Evolutionary conservation across 2,113 vertebrate genomes (phyloP), one percentile per base, ranked within the genome.

Genomic region (Lota lota): DNA sequence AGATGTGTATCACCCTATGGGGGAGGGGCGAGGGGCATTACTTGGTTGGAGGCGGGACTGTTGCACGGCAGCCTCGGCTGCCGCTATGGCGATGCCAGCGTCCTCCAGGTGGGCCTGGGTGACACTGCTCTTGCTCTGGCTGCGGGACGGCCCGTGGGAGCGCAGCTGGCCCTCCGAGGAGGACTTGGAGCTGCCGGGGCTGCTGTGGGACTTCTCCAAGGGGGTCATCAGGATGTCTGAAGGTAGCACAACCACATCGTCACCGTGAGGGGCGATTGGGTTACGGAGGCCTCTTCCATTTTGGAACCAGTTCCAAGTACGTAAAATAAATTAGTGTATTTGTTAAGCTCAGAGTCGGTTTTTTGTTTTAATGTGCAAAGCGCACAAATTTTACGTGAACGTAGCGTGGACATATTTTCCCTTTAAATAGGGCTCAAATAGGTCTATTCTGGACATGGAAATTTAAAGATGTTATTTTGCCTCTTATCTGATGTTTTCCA

Each of bases 21-120:
- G 94, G 92, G 91, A 94, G 93, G 94, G 95, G 91, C 85, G 28
- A 5, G 93, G 94, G 92, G 95, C 40, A 95, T 99, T 98, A 99
- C 97, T 99, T 99, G 97, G 97, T 96, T 98, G 97, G 83, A 97
- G 93, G 90, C 95, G 95, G 77, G 96, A 93, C 79, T 99, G 97
- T 69, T 99, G 96, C 73, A 98, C 96, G 20, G 96, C 96, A 64
- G 95, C 97, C 92, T 99, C 97, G 0, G 97, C 95, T 22, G 97
- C 97, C 16, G 97, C 96, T 78, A 99, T 99, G 83, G 96, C 96
- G 79, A 94, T 96, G 76, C 97, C 96, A 68, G 95, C 97, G 0
- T 98, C 96, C 90, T 99, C 97, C 10, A 98, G 95, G 88, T 99
- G 97, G 33, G 94, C 93, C 90, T 99, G 97, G 74, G 97, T 98